A percentile compares a stretch with the other conserved stretches of the same genome.
Conservation (phyloP, 2,888 invertebrate genomes). For the Drosophila limbata region DNA sequence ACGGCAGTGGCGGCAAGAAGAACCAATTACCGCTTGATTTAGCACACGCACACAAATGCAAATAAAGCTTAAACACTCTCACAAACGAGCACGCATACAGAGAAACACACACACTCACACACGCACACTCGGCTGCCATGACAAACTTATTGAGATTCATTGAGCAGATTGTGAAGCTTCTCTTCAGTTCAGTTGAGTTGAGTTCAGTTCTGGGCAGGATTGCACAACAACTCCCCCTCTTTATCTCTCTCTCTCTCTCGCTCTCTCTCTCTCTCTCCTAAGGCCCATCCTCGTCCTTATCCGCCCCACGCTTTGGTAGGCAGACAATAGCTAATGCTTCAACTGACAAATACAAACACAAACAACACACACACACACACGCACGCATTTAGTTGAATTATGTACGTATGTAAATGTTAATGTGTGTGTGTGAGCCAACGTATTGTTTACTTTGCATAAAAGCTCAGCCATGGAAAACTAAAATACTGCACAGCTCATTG, state of each 20-base stretch:
- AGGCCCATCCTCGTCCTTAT: neutral
- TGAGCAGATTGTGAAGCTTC: slow-evolving; percentile 72
- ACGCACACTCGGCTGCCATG: slow-evolving; percentile 36
- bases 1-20: slow-evolving; percentile 50
- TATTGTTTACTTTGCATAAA: slow-evolving; percentile 77
- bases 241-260: neutral
- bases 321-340: slow-evolving; percentile 77
- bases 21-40: slow-evolving; percentile 80
- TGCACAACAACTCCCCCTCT: slow-evolving; percentile 4
- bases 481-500: slow-evolving; percentile 78
- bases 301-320: slow-evolving; percentile 28
- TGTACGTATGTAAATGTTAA: slow-evolving; percentile 25
- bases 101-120: neutral
- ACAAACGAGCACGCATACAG: slow-evolving; percentile 1
- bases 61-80: slow-evolving; percentile 51
- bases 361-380: slow-evolving; percentile 38
- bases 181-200: slow-evolving; percentile 47
- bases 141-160: slow-evolving; percentile 78
- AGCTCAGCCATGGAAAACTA: slow-evolving; percentile 80
- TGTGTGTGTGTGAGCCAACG: slow-evolving; percentile 19
- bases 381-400: slow-evolving; percentile 40
- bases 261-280: neutral
- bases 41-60: slow-evolving; percentile 71
- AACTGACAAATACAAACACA: slow-evolving; percentile 75
- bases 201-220: slow-evolving; percentile 12